A percentile compares a stretch with the other conserved stretches of the same genome.
phyloP scores from a whole-genome alignment of 1,140 invertebrate species.

The Procambarus clarkii region DNA sequence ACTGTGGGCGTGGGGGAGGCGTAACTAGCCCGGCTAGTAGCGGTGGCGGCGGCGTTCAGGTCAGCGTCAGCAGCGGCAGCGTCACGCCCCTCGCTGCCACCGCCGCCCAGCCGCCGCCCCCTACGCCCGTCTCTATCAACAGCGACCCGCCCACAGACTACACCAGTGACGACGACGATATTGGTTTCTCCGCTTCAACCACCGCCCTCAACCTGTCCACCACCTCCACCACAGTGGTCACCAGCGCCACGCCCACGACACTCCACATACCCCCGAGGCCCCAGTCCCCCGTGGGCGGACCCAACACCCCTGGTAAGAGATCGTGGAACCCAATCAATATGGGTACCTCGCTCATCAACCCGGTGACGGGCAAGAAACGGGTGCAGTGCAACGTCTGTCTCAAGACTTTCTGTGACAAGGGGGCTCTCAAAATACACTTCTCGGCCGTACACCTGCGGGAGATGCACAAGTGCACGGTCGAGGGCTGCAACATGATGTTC shows the following conservation, averaged over 20 bases:
- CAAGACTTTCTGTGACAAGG: slow-evolving; percentile 99
- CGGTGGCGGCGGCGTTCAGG: slow-evolving; percentile 47
- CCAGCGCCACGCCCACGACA: slow-evolving; percentile 63
- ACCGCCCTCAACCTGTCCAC: slow-evolving; percentile 70
- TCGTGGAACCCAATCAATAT: slow-evolving; percentile 91
- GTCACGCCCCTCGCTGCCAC: slow-evolving; percentile 50
- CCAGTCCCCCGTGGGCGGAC: slow-evolving; percentile 42
- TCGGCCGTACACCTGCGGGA: slow-evolving; percentile 98
- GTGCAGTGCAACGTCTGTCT: slow-evolving; percentile 98
- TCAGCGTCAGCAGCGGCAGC: slow-evolving; percentile 45
- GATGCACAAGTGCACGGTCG: slow-evolving; percentile 99
- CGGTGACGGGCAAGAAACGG: slow-evolving; percentile 94
- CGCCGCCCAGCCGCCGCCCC: slow-evolving; percentile 48
- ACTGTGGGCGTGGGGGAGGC: slow-evolving; percentile 73
- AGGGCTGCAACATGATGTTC: slow-evolving; percentile 99
- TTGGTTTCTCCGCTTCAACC: slow-evolving; percentile 45
- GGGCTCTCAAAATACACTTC: slow-evolving; percentile 99
- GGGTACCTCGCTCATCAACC: slow-evolving; percentile 93
- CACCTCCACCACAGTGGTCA: slow-evolving; percentile 65
- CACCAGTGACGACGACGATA: slow-evolving; percentile 57
- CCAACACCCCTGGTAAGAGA: slow-evolving; percentile 84
- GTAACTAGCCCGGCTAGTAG: slow-evolving; percentile 56
- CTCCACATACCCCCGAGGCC: slow-evolving; percentile 65
- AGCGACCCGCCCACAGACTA: slow-evolving; percentile 64
- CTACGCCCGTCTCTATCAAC: slow-evolving; percentile 59